phyloP scores from a whole-genome alignment of 2,797 vertebrate species.

The Otolemur crassicaudatus region DNA sequence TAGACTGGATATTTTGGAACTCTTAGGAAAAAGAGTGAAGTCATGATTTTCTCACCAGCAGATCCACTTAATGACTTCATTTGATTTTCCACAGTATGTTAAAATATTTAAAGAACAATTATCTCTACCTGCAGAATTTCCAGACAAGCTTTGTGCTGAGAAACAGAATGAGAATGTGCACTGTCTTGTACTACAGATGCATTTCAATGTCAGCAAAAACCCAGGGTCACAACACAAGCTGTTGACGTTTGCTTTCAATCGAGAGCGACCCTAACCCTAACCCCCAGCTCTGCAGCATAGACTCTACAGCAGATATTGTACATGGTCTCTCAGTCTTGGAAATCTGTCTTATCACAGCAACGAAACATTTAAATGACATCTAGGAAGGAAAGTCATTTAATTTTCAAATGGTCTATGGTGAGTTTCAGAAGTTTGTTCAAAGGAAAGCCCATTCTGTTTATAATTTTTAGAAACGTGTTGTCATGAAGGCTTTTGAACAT shows the following conservation, averaged over 20 bases:
- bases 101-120: slow-evolving; percentile 91
- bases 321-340: slow-evolving; percentile 97
- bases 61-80: slow-evolving; percentile 93
- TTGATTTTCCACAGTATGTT: slow-evolving; percentile 91
- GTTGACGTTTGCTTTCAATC: slow-evolving; percentile 92
- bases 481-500: slow-evolving; percentile 97
- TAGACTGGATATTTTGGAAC: slow-evolving; percentile 96
- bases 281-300: slow-evolving; percentile 86
- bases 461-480: slow-evolving; percentile 96
- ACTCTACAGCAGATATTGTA: slow-evolving; percentile 94
- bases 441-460: slow-evolving; percentile 96
- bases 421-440: slow-evolving; percentile 98
- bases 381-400: slow-evolving; percentile 98
- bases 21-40: slow-evolving; percentile 98
- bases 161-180: slow-evolving; percentile 93
- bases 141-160: slow-evolving; percentile 88
- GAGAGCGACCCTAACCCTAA: slow-evolving; percentile 77
- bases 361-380: slow-evolving; percentile 97
- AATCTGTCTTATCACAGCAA: slow-evolving; percentile 97
- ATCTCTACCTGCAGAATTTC: slow-evolving; percentile 90
- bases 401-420: slow-evolving; percentile 99
- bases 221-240: slow-evolving; percentile 92
- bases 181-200: slow-evolving; percentile 89
- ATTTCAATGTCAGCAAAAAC: slow-evolving; percentile 93
- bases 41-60: slow-evolving; percentile 98